Conservation (phyloP, 2,888 invertebrate species). For the Monochamus alternatus region DNA sequence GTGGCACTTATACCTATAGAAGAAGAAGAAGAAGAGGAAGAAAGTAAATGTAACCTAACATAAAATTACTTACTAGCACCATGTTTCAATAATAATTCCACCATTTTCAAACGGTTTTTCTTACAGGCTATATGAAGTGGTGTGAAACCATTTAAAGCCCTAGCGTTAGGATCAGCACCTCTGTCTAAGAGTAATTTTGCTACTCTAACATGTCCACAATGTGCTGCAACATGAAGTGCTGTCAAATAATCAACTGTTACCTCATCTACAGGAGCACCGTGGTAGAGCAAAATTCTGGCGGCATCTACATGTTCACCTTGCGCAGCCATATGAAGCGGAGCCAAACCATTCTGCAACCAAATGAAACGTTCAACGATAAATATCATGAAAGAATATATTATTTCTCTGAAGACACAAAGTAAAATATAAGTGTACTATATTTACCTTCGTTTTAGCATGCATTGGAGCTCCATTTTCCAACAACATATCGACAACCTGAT, state of each 20-base stretch:
- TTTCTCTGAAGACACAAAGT: slow-evolving; percentile 24
- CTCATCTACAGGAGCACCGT: slow-evolving; percentile 98
- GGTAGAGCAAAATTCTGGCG: slow-evolving; percentile 90
- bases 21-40: slow-evolving; percentile 21
- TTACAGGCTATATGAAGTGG: slow-evolving; percentile 99
- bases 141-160: slow-evolving; percentile 98
- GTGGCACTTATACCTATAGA: slow-evolving; percentile 77
- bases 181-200: slow-evolving; percentile 93
- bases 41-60: not conserved
- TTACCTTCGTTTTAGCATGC: slow-evolving; percentile 94
- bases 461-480: slow-evolving; percentile 94
- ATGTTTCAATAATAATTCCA: slow-evolving; percentile 95
- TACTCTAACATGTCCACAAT: slow-evolving; percentile 94
- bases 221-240: slow-evolving; percentile 96
- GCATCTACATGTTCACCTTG: slow-evolving; percentile 99
- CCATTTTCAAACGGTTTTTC: slow-evolving; percentile 97
- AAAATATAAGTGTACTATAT: not conserved
- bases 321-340: slow-evolving; percentile 98
- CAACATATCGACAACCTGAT: slow-evolving; percentile 92
- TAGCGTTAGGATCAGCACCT: slow-evolving; percentile 97
- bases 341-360: slow-evolving; percentile 83
- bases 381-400: too few species aligned
- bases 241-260: slow-evolving; percentile 98
- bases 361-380: too few species aligned
- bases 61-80: slow-evolving; percentile 81